Evolutionary conservation across 2,113 vertebrate species (phyloP), one percentile per base, ranked within the genome.

Genomic region (Syngnathoides biaculeatus): DNA sequence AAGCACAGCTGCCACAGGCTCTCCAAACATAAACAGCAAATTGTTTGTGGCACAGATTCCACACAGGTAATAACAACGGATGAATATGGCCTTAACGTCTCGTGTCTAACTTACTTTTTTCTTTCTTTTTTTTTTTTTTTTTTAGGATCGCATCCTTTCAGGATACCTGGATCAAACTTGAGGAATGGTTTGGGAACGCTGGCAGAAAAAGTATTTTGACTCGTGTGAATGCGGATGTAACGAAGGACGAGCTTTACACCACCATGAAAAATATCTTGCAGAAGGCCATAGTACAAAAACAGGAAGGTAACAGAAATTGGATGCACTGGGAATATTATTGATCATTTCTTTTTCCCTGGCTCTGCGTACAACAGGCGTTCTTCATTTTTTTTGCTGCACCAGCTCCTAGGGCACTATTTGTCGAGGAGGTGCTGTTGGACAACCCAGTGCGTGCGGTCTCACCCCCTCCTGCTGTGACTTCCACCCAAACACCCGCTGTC

Each of bases 71-170:
- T 30, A 47, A 48, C 64, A 35, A 30, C 2, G 65, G 47, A 40
- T 20, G 13, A 42, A 2, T 42, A 17, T n/a, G 17, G 35, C 9
- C 26, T 8, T 65, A 35, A 6, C 52, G 42, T 52, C 14, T 24
- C 11, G 24, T 45, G 43, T 64, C 1, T 42, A 24, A 48, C 19
- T 40, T 39, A 4, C 39, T 48, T 53, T 48, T 2, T 15, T 7
- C 10, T 22, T 48, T 53, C 45, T 2, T 15, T 7, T 7, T 22
- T 48, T 53, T 48, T 2, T 15, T 7, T 7, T 22, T 19, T 50
- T 19, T 3, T 67, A 99, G 97, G 82, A 90, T 98, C 72, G 59
- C 81, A 68, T 83, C 89, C 19, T 99, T 99, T 83, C 89, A 92
- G 45, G 91, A 96, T 5, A 87, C 86, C 0, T 98, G 95, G 95